A percentile compares a stretch with the other conserved stretches of the same genome.
Conservation (phyloP, 2,113 vertebrate genomes). For the Brachyhypopomus occidentalis region DNA sequence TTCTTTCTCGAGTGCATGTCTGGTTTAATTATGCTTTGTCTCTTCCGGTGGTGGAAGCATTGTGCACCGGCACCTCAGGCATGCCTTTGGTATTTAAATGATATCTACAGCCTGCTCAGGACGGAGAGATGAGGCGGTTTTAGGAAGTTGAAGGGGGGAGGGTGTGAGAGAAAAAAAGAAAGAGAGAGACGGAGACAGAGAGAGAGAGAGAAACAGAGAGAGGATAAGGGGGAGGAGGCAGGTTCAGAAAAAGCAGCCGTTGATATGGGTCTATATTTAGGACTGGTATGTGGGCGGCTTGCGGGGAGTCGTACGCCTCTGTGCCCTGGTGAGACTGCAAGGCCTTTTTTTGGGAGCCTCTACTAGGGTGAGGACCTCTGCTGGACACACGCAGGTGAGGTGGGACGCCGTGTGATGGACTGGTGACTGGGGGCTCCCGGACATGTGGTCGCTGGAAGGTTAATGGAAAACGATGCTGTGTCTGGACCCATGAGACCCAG, state of each 20-base stretch:
- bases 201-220: constrained; percentile 13
- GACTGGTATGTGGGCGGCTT: constrained; percentile 54
- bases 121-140: constrained; percentile 21
- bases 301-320: constrained; percentile 48
- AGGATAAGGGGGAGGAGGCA: constrained; percentile 15
- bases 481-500: constrained; percentile 19
- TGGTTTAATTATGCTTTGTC: constrained; percentile 65
- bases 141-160: constrained; percentile 1
- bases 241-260: constrained; percentile 48
- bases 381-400: constrained; percentile 13
- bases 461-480: constrained; percentile 25
- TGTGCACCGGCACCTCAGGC: constrained; percentile 43
- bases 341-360: constrained; percentile 1
- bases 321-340: constrained; percentile 24
- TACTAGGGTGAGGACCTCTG: constrained; percentile 2
- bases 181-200: neutral
- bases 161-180: constrained; percentile 5
- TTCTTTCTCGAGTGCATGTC: constrained; percentile 40
- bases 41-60: constrained; percentile 46
- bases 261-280: constrained; percentile 64
- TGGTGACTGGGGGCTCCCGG: neutral
- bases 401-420: neutral
- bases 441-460: neutral
- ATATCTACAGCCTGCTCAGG: constrained; percentile 48
- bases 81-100: constrained; percentile 69